Base-by-base conservation (phyloP, 37 sponge, comb jelly and placozoan species). In the Aplysina aerophoba region DNA sequence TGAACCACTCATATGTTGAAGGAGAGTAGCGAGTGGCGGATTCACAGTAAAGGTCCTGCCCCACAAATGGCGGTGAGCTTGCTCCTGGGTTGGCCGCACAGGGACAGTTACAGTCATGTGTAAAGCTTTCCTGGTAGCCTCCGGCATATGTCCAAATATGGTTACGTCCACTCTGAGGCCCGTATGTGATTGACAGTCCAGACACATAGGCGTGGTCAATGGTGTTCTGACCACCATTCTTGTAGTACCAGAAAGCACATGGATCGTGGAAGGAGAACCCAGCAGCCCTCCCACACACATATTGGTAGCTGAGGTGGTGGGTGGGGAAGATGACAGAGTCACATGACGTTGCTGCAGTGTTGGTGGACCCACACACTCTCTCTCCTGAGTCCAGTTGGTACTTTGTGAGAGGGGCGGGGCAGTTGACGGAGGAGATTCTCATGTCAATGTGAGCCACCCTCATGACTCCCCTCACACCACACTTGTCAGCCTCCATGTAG, bases 401-500 rank as follows among this genome's bases (percentile, higher is more conserved):
- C 34, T 34, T 33, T 12, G 27, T 69, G 34, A 69, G 71, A 30
- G 28, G 28, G 19, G 71, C 13, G 28, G 71, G 71, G 34, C 71
- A 69, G 71, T 30, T 69, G 34, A 17, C 31, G 28, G 34, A 30
- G 34, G 71, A 16, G 34, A 31, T 28, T 1, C 15, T 69, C 71
- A 69, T 69, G 71, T 69, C 71, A 30, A 69, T 69, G 71, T 69
- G 28, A 16, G 34, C 71, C 71, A 69, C 71, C 28, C 71, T 69
- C 71, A 69, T 69, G 34, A 69, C 34, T 31, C 71, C 71, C 34
- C 71, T 69, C 71, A 69, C 71, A 34, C 71, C 71, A 69, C 71
- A 69, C 71, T 69, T 69, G 71, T 69, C 71, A 34, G 27, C 71
- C 34, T 69, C 71, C 71, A 69, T 69, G 71, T 69, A 28, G 34